Conservation (phyloP, 2,797 vertebrate genomes). For the Scolopax rusticola region DNA sequence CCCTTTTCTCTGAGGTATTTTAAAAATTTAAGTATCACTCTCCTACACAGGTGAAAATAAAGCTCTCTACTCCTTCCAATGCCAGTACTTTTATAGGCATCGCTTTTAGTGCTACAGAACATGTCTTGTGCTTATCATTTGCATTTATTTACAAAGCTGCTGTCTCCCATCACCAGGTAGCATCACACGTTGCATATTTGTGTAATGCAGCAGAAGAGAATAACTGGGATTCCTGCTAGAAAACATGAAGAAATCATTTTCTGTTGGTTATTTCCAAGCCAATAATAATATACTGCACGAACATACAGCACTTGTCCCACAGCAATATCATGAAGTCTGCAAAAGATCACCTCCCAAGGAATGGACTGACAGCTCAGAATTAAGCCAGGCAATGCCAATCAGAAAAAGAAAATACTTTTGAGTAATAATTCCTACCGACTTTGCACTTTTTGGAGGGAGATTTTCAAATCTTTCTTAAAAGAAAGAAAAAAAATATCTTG, state of each 20-base stretch:
- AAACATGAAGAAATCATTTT: constrained; percentile 51
- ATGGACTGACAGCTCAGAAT: background rate
- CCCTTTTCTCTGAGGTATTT: background rate
- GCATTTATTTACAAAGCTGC: constrained; percentile 44
- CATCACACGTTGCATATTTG: constrained; percentile 22
- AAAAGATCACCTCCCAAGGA: constrained; percentile 6
- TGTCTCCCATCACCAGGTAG: background rate
- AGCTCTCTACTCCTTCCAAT: background rate
- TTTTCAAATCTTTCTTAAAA: background rate
- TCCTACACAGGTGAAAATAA: background rate
- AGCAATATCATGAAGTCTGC: background rate
- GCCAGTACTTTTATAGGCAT: background rate
- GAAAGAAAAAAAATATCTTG: background rate
- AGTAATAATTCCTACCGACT: background rate
- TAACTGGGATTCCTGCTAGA: constrained; percentile 52
- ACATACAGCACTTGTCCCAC: background rate
- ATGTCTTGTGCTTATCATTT: background rate
- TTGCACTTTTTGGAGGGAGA: background rate
- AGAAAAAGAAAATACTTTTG: background rate
- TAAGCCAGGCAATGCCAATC: background rate
- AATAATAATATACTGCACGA: constrained; percentile 13
- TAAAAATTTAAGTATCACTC: background rate
- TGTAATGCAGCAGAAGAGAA: constrained; percentile 65
- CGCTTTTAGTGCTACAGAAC: constrained; percentile 6
- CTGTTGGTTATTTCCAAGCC: constrained; percentile 44